These are phyloP conservation scores for Drosophila simulans DNA, from an alignment of 1,140 invertebrate species.

Conservation along the genomic window DNA sequence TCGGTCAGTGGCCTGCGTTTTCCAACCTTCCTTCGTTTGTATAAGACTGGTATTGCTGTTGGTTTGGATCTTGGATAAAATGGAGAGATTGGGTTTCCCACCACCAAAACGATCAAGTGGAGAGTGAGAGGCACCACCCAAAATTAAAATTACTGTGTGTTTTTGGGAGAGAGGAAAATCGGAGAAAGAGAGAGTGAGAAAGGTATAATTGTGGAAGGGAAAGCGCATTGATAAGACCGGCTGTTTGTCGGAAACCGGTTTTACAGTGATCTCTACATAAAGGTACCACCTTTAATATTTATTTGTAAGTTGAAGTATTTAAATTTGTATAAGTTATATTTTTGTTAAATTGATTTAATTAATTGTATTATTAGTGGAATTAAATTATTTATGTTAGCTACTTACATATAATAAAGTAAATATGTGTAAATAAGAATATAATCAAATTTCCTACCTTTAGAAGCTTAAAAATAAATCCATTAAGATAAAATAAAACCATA, in stretches of 20 bases:
- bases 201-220: not conserved
- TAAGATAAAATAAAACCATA: no score
- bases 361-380: no score
- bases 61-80: constrained; percentile 37
- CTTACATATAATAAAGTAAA: no score
- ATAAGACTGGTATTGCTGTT: constrained; percentile 23
- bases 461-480: no score
- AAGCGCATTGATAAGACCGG: constrained; percentile 21
- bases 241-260: constrained; percentile 46
- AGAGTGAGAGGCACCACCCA: constrained; percentile 49
- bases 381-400: no score
- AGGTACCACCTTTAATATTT: no score
- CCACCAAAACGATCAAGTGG: constrained; percentile 35
- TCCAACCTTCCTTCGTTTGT: not conserved
- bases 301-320: not conserved
- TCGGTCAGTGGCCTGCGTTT: constrained; percentile 25
- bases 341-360: not conserved
- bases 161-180: not conserved
- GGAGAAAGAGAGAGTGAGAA: not conserved
- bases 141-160: not conserved
- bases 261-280: constrained; percentile 2
- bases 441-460: no score
- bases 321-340: not conserved
- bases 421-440: no score
- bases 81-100: constrained; percentile 29